Base-by-base conservation (phyloP, 1,140 invertebrate genomes). In the Oncopodura yosiiana region DNA sequence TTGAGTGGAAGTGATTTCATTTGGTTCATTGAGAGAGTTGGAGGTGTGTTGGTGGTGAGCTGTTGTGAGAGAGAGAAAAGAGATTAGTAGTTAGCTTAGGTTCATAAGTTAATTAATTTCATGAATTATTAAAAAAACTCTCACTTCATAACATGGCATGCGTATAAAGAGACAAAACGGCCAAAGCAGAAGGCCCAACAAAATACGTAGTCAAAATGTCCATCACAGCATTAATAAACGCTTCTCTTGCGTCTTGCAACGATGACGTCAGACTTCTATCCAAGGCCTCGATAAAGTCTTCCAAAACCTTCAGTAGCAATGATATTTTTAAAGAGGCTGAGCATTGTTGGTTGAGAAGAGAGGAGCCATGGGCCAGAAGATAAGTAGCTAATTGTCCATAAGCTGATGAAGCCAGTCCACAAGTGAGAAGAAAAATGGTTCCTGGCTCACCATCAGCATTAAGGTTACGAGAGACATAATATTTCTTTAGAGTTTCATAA, bases 331-430 rank as follows among this genome's bases (percentile, higher is more conserved):
- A 98, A 86, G 51, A 91, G 78, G 21, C 82, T 81, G 14, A 79
- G 72, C 91, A 95, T 94, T n/a, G 81, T 29, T 74, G 75, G 27
- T 71, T 74, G 30, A 26, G 14, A 66, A 69, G n/a, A n/a, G n/a
- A n/a, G n/a, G 44, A 66, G 69, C 46, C 68, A 29, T 52, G 77
- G 39, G 95, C 94, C 60, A 99, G 75, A 3, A 95, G 96, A 74
- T 99, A 99, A 55, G 89, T 95, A 66, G 91, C 88, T 30, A 98
- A 80, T 73, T 99, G 94, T 9, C 95, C 95, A 65, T 92, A 85
- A 1, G 93, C 93, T 64, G 86, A 92, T 37, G 91, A 95, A 12
- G 81, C 77, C 48, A 89, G 92, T 29, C 95, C 95, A 70, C 94
- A 99, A 0, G 84, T 81, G 30, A 98, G 71, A 34, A 96, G 70